Conservation (phyloP, 2,797 vertebrate genomes). For the Neopelma chrysocephalum region DNA sequence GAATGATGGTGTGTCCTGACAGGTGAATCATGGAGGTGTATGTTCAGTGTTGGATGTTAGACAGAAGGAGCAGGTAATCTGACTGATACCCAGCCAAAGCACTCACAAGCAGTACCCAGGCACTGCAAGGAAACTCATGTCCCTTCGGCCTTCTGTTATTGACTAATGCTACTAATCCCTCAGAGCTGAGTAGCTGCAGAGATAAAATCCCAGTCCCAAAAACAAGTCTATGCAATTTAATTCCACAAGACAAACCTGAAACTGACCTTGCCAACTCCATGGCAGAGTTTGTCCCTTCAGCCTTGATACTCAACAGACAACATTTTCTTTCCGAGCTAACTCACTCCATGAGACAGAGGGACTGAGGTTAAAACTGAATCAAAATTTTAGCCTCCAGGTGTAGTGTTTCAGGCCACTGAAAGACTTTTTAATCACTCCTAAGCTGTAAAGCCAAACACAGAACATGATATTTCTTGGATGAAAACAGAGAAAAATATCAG, state of each 20-base stretch:
- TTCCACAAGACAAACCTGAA: background rate
- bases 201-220: background rate
- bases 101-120: background rate
- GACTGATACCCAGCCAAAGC: background rate
- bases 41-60: background rate
- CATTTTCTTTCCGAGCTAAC: background rate
- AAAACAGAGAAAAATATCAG: background rate
- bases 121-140: background rate
- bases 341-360: background rate
- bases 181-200: background rate
- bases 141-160: background rate
- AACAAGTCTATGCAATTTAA: background rate
- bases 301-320: background rate
- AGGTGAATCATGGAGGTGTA: background rate
- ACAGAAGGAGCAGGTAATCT: background rate
- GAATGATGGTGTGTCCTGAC: background rate
- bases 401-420: background rate
- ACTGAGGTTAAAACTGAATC: background rate
- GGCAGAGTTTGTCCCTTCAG: background rate
- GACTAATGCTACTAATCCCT: background rate
- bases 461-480: accelerated
- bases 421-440: background rate
- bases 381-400: background rate
- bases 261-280: background rate
- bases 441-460: background rate